A percentile compares a stretch with the other conserved stretches of the same genome.
phyloP scores from a whole-genome alignment of 1,140 invertebrate genomes.

The Trichonephila clavata region DNA sequence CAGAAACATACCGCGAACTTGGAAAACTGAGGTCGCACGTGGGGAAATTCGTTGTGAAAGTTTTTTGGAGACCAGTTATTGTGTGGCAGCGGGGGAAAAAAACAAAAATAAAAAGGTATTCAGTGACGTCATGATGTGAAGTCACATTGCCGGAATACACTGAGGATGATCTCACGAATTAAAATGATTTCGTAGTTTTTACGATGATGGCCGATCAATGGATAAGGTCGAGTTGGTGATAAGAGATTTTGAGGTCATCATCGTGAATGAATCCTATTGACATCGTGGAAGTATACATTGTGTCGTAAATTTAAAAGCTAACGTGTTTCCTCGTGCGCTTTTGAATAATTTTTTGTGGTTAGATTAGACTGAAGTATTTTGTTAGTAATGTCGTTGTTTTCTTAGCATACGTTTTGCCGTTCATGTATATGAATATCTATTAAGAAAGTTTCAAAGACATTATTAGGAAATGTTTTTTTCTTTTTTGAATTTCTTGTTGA shows the following conservation, averaged over 20 bases:
- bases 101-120: constrained; percentile 38
- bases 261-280: background rate
- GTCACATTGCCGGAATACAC: constrained; percentile 19
- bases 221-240: constrained; percentile 5
- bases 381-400: no score
- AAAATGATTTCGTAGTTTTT: constrained; percentile 13
- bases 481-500: no score
- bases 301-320: constrained; percentile 10
- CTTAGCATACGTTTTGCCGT: no score
- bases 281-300: background rate
- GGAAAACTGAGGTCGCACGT: background rate
- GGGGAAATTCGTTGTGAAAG: constrained; percentile 29
- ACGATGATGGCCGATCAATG: constrained; percentile 21
- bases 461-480: no score
- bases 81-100: background rate
- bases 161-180: constrained; percentile 7
- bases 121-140: constrained; percentile 40
- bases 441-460: no score
- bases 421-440: no score
- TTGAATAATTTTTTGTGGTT: background rate
- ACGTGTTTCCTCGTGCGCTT: background rate
- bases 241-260: constrained; percentile 3
- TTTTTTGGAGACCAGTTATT: constrained; percentile 27
- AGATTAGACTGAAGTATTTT: background rate
- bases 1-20: background rate